Percentiles rank a stretch among this genome's conserved stretches.
phyloP scores from a whole-genome alignment of 2,888 invertebrate species.

The Sceliomorpha sp. region DNA sequence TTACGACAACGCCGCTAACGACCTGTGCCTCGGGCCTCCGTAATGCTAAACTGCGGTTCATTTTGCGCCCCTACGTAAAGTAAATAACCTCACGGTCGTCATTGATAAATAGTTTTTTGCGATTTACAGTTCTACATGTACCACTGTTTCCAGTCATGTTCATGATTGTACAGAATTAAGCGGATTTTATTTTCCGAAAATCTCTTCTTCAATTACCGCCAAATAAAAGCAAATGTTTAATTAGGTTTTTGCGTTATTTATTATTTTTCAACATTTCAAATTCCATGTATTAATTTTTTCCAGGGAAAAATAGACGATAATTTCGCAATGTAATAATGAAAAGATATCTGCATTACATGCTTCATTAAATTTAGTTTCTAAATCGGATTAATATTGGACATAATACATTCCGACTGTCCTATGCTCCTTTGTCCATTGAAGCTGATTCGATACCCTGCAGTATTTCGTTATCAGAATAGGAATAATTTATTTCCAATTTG shows the following conservation, averaged over 20 bases:
- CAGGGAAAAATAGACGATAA: too few relatives aligned
- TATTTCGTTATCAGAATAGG: constrained; percentile 6
- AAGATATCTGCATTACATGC: too few relatives aligned
- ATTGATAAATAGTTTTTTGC: constrained; percentile 73
- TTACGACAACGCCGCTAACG: constrained; percentile 79
- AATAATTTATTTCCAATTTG: constrained; percentile 13
- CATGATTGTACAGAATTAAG: not conserved
- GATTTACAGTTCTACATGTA: constrained; percentile 47
- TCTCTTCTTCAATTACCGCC: too few relatives aligned
- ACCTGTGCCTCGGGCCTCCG: constrained; percentile 73
- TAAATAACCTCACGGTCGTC: constrained; percentile 77
- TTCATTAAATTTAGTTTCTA: too few relatives aligned
- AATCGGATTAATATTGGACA: not conserved
- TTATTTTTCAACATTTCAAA: too few relatives aligned
- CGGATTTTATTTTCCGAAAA: too few relatives aligned
- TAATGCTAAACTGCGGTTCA: constrained; percentile 78
- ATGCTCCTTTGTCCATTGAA: not conserved
- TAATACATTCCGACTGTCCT: too few relatives aligned
- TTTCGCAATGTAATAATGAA: too few relatives aligned
- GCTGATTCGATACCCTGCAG: not conserved
- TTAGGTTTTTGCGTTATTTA: too few relatives aligned
- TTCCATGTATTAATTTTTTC: too few relatives aligned
- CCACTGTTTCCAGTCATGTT: constrained; percentile 35
- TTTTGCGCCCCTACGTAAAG: constrained; percentile 72
- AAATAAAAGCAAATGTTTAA: too few relatives aligned